Evolutionary conservation across 2,113 vertebrate species (phyloP).

Genomic region (Nipponia nippon): DNA sequence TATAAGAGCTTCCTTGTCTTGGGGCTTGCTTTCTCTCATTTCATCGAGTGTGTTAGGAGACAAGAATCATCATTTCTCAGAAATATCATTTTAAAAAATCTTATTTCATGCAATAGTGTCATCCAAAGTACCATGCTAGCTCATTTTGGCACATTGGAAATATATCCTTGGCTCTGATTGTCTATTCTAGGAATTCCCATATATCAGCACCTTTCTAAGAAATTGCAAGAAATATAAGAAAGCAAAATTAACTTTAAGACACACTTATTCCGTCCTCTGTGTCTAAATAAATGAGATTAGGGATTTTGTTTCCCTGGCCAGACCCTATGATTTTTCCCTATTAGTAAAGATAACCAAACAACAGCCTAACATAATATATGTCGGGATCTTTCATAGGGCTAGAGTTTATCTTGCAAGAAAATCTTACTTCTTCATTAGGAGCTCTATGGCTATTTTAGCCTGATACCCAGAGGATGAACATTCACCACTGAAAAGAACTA

Average conservation of each 20-base stretch:
- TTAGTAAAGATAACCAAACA: neutral
- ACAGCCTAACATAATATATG: neutral
- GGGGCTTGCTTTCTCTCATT: too few relatives aligned
- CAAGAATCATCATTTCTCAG: conserved; percentile 16
- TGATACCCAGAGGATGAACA: neutral
- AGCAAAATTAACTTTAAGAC: conserved; percentile 29
- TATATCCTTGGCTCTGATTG: conserved; percentile 35
- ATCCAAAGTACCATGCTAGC: neutral
- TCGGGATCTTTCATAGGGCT: neutral
- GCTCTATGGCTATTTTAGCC: neutral
- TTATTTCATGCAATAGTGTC: conserved; percentile 47
- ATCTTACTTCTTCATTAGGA: neutral
- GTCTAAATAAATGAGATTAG: conserved; percentile 36
- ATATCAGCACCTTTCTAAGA: conserved; percentile 31
- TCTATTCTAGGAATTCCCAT: conserved; percentile 23
- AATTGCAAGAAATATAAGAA: neutral
- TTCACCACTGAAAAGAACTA: neutral
- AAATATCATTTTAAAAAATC: neutral
- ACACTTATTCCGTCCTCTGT: neutral
- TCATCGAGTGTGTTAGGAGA: neutral
- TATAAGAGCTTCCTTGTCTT: too few relatives aligned
- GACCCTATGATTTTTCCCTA: neutral
- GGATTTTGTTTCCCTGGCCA: conserved; percentile 26
- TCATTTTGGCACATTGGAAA: conserved; percentile 37
- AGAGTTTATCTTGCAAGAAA: neutral